Evolutionary conservation across 2,113 vertebrate species (phyloP), one percentile per base, ranked within the genome.

Genomic region (Mastomys coucha): DNA sequence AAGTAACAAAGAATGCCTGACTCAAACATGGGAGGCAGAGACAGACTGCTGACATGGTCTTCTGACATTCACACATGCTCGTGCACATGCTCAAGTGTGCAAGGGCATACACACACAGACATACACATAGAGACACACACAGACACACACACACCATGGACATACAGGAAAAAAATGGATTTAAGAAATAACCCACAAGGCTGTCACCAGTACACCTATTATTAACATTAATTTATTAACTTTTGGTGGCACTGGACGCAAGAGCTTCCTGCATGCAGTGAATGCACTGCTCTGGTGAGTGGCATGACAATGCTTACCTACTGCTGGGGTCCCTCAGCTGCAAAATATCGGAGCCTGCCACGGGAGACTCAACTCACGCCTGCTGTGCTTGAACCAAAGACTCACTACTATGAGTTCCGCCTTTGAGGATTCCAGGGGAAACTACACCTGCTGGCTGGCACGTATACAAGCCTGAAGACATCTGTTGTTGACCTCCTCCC

Each of bases 191-290:
- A 39, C 70, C 53, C 36, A 39, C 63, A 69, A 20, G 56, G 11
- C 28, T 7, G 1, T 60, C 39, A 22, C 39, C 22, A 28, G 11
- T 36, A 53, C 33, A 56, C 77, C n/a, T 65, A 42, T 31, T 17
- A 51, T 39, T 60, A 42, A 45, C 12, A 31, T 84, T 42, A 28
- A 85, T 42, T 28, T 0, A 10, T 45, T 60, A 63, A 5, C 5
- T 39, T 28, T 49, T 1, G 28, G 17, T 22, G 6, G 7, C 17
- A 0, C n/a, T 33, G 6, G 24, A 11, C 20, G 19, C 4, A 42
- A 72, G 39, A 56, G 7, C 17, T 33, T 42, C 2, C 17, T 22
- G 28, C 39, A 14, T 9, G 5, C 67, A 2, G 0, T 3, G 84
- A 5, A 22, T 24, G 8, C 28, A 45, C 42, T 33, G 63, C 26